Conservation (phyloP, 2,113 vertebrate genomes). For the Macquaria australasica region DNA sequence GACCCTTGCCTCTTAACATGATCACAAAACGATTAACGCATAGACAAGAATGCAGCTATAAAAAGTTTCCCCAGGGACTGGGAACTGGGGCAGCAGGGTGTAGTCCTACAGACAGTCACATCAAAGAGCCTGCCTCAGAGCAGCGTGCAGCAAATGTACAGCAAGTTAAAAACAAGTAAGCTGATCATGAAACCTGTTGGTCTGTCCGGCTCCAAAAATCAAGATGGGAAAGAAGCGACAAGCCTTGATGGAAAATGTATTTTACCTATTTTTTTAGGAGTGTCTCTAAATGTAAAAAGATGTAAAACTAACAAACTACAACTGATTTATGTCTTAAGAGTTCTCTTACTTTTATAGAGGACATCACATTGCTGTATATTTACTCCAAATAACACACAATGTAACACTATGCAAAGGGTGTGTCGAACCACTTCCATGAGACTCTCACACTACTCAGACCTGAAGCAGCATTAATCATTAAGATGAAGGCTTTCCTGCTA, state of each 20-base stretch:
- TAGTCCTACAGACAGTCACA: slow-evolving; percentile 48
- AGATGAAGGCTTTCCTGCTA: slow-evolving; percentile 17
- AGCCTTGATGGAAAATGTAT: background rate
- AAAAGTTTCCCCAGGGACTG: slow-evolving; percentile 32
- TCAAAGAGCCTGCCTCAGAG: slow-evolving; percentile 45
- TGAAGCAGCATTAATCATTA: slow-evolving; percentile 2
- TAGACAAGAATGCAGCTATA: slow-evolving; percentile 42
- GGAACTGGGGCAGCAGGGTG: slow-evolving; percentile 48
- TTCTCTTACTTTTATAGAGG: background rate
- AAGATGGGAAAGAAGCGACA: background rate
- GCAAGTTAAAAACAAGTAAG: slow-evolving; percentile 34
- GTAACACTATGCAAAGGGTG: slow-evolving; percentile 25
- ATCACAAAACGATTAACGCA: slow-evolving; percentile 14
- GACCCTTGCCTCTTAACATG: slow-evolving; percentile 22
- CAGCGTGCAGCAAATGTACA: slow-evolving; percentile 6
- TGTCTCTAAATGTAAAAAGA: background rate
- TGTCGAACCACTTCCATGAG: slow-evolving; percentile 16
- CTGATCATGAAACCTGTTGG: slow-evolving; percentile 16
- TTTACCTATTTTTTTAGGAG: background rate
- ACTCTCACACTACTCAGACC: background rate
- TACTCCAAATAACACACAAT: slow-evolving; percentile 7
- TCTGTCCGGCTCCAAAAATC: slow-evolving; percentile 8
- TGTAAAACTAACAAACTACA: background rate
- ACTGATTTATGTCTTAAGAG: no score
- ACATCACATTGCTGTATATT: slow-evolving; percentile 7